These are phyloP conservation scores for Ophiothrix spiculata DNA, from an alignment of 35 echinoderm and acorn worm genomes.

Conservation along the genomic window DNA sequence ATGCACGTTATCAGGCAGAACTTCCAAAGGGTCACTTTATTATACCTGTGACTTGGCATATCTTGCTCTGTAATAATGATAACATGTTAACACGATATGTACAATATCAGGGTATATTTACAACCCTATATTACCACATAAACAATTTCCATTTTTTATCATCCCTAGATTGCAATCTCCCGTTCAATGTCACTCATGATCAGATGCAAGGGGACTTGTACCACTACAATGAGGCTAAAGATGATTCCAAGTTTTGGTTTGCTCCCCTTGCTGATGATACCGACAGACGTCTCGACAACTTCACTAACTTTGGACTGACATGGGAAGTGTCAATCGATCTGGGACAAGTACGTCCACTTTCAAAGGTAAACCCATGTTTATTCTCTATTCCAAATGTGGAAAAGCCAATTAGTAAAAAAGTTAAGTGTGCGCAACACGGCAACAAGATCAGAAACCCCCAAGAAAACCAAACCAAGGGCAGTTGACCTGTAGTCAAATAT, in stretches of 20 bases:
- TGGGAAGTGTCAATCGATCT: neutral
- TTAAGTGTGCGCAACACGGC: neutral
- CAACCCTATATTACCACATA: no score
- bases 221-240: neutral
- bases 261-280: neutral
- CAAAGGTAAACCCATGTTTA: neutral
- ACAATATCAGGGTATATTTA: no score
- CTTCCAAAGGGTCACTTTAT: no score
- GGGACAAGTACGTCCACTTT: neutral
- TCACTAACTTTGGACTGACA: neutral
- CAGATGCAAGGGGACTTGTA: neutral
- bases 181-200: neutral
- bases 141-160: no score
- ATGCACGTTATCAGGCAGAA: no score
- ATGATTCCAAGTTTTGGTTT: neutral
- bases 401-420: neutral
- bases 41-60: no score
- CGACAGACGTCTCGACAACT: neutral
- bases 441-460: neutral
- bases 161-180: neutral
- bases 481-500: neutral
- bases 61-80: no score
- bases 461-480: neutral
- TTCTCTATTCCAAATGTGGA: neutral
- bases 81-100: no score